These are phyloP conservation scores for Antheraea mylitta DNA, from an alignment of 1,140 invertebrate species.

Conservation along the genomic window DNA sequence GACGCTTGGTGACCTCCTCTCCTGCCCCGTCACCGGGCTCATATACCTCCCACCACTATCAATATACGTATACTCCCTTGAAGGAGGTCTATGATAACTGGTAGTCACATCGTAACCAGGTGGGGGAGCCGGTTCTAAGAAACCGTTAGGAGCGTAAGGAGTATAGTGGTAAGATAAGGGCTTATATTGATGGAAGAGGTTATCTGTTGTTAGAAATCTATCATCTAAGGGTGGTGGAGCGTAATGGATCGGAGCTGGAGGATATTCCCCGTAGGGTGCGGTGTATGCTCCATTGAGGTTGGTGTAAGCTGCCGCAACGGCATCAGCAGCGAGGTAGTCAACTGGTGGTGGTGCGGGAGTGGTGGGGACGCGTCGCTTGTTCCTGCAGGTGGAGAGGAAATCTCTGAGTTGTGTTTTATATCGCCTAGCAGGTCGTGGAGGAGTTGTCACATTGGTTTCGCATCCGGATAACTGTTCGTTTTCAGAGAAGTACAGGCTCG, in stretches of 20 bases:
- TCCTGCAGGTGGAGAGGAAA: conserved; percentile 94
- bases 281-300: conserved; percentile 91
- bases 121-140: conserved; percentile 83
- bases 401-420: conserved; percentile 96
- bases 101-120: conserved; percentile 71
- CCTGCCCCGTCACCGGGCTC: conserved; percentile 61
- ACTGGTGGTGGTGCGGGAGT: conserved; percentile 70
- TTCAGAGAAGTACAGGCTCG: conserved; percentile 93
- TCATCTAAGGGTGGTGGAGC: conserved; percentile 86
- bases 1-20: conserved; percentile 78
- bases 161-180: conserved; percentile 86
- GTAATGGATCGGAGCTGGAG: conserved; percentile 84
- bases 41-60: conserved; percentile 69
- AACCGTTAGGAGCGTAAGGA: conserved; percentile 88
- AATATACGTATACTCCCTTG: conserved; percentile 79
- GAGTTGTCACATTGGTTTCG: conserved; percentile 80
- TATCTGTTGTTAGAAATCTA: conserved; percentile 88
- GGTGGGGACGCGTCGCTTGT: conserved; percentile 89
- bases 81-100: conserved; percentile 66
- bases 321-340: conserved; percentile 79
- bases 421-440: conserved; percentile 89
- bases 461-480: conserved; percentile 87
- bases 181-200: conserved; percentile 92
- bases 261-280: conserved; percentile 80
- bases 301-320: conserved; percentile 88